Evolutionary conservation across 2,888 invertebrate species (phyloP).

Genomic region (Julus scanicus): DNA sequence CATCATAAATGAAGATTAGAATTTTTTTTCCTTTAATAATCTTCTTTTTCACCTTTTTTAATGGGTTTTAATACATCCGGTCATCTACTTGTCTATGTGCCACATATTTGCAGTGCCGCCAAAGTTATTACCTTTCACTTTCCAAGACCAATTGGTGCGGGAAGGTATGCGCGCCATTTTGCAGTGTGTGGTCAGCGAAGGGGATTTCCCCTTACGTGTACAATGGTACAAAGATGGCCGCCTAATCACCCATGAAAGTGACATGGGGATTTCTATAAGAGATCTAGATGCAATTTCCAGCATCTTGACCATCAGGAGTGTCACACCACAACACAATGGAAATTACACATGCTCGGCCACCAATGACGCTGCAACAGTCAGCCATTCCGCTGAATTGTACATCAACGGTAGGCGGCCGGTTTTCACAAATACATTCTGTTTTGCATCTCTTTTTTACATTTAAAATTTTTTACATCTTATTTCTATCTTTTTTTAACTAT

Average conservation of each 20-base stretch:
- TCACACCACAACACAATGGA: slow-evolving; percentile 79
- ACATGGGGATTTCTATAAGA: slow-evolving; percentile 59
- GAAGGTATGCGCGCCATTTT: slow-evolving; percentile 84
- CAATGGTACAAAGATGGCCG: slow-evolving; percentile 85
- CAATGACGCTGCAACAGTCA: slow-evolving; percentile 81
- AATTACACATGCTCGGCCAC: slow-evolving; percentile 82
- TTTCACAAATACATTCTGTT: slow-evolving; percentile 41
- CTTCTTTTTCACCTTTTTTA: neutral
- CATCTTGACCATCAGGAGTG: slow-evolving; percentile 80
- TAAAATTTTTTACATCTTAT: slow-evolving; percentile 47
- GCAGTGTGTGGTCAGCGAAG: slow-evolving; percentile 82
- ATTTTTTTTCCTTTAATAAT: neutral
- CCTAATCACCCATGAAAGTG: slow-evolving; percentile 64
- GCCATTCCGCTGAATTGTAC: slow-evolving; percentile 82
- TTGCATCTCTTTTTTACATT: slow-evolving; percentile 49
- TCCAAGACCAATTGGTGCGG: slow-evolving; percentile 64
- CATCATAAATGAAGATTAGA: neutral
- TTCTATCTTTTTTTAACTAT: slow-evolving; percentile 17
- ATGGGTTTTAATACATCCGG: slow-evolving; percentile 11
- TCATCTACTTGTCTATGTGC: slow-evolving; percentile 47
- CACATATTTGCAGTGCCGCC: slow-evolving; percentile 64
- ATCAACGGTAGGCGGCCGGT: slow-evolving; percentile 75
- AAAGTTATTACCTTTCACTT: slow-evolving; percentile 65
- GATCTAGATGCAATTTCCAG: slow-evolving; percentile 77
- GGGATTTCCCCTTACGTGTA: slow-evolving; percentile 82